Base-by-base conservation (phyloP, 2,113 vertebrate genomes). In the Nasalis larvatus region DNA sequence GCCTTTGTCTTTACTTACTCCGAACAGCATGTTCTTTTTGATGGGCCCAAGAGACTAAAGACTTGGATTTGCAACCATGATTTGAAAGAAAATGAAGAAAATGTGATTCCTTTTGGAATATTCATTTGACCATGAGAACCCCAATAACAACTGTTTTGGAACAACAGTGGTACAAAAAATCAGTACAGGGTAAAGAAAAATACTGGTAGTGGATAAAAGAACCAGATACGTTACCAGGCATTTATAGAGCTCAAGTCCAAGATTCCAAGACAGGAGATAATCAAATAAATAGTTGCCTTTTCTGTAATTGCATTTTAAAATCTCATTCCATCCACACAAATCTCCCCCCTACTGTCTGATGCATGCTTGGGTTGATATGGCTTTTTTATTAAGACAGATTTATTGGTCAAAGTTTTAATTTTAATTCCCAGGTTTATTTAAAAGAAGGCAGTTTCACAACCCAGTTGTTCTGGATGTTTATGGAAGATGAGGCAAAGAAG, bases 401-500 rank as follows among this genome's bases (percentile, higher is more conserved):
- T 87, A 97, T 95, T 95, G 89, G 77, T 54, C 27, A 45, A 95
- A 78, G 83, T 92, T 95, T 96, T 93, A 35, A 95, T 98, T 95
- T 91, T 49, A 82, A 87, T 81, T 27, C n/a, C 89, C 56, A 25
- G 32, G 16, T 54, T 90, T 96, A 80, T 92, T 96, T 86, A 49
- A 91, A 95, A 78, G 42, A 85, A 96, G 91, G 12, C 30, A 23
- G 42, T 94, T 89, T 95, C 95, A 92, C 85, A n/a, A 83, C 83
- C 47, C 4, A 2, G 81, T 94, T 77, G 80, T 97, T 97, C 86
- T 71, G 47, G 68, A 86, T 93, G 96, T 97, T 98, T 97, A 63
- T 68, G 87, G 96, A 74, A 93, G 78, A 90, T 4, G 58, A 98
- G 88, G 97, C 95, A 97, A 96, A 97, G 92, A 58, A 95, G 73